Percentiles rank a stretch among this genome's conserved stretches.
Conservation (phyloP, 2,888 invertebrate species). For the Lasioglossum marginatum region DNA sequence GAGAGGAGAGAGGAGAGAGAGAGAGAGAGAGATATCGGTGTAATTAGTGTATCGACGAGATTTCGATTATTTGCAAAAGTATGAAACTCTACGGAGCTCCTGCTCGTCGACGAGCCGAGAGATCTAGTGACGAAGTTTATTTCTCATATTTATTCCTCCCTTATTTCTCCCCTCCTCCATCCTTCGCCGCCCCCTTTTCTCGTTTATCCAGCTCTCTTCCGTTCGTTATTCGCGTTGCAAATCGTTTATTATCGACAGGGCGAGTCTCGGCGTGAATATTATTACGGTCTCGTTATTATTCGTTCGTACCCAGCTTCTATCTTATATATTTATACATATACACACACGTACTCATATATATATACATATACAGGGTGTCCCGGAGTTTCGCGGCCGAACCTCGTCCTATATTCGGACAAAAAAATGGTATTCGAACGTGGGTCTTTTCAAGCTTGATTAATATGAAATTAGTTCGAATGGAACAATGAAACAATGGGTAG, state of each 20-base stretch:
- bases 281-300: conserved; percentile 68
- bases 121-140: conserved; percentile 77
- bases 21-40: conserved; percentile 53
- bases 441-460: not conserved
- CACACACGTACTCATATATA: conserved; percentile 45
- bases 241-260: conserved; percentile 79
- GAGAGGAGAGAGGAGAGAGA: conserved; percentile 29
- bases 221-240: not conserved
- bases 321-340: conserved; percentile 13
- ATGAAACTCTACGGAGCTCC: conserved; percentile 83
- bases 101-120: conserved; percentile 68
- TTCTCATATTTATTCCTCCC: conserved; percentile 1
- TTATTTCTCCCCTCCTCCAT: not conserved
- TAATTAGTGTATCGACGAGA: conserved; percentile 74
- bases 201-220: not conserved
- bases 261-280: conserved; percentile 26
- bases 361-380: conserved; percentile 29
- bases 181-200: not conserved
- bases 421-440: not conserved
- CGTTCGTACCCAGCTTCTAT: conserved; percentile 55
- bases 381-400: not conserved
- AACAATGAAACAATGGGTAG: not conserved
- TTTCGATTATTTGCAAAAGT: conserved; percentile 84
- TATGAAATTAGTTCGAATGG: not conserved
- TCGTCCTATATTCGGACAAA: not conserved